These are phyloP conservation scores for Hydractinia echinata DNA, from an alignment of 30 jellyfish, hydroid and myxozoan genomes.

Conservation along the genomic window DNA sequence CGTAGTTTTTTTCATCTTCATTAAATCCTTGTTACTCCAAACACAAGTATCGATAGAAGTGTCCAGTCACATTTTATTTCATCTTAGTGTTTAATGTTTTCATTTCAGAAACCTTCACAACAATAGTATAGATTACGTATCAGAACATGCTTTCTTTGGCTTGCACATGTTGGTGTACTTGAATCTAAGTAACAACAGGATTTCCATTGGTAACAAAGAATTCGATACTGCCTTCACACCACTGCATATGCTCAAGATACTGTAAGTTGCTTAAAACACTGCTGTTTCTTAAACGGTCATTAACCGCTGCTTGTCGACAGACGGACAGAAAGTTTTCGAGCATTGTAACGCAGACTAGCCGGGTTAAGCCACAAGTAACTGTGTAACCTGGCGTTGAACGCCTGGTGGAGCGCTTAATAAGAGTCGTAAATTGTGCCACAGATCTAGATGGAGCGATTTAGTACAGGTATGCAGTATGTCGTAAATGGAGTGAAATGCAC, in stretches of 20 bases:
- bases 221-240: slow-evolving; percentile 78
- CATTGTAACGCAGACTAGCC: neutral
- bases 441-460: too few relatives aligned
- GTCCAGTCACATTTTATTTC: neutral
- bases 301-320: too few relatives aligned
- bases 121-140: slow-evolving; percentile 53
- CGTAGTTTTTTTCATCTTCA: too few relatives aligned
- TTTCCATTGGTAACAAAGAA: slow-evolving; percentile 87
- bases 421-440: too few relatives aligned
- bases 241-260: slow-evolving; percentile 40
- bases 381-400: too few relatives aligned
- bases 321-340: neutral
- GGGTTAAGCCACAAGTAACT: too few relatives aligned
- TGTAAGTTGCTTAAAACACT: slow-evolving; percentile 45
- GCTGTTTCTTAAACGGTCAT: too few relatives aligned
- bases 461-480: too few relatives aligned
- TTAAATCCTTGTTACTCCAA: too few relatives aligned
- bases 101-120: slow-evolving; percentile 52
- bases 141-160: slow-evolving; percentile 68
- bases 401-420: too few relatives aligned
- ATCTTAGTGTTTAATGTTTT: neutral
- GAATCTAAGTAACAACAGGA: slow-evolving; percentile 56
- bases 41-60: neutral
- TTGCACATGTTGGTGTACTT: slow-evolving; percentile 39
- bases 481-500: too few relatives aligned